Base-by-base conservation (phyloP, 1,140 invertebrate species). In the Berghia stephanieae region DNA sequence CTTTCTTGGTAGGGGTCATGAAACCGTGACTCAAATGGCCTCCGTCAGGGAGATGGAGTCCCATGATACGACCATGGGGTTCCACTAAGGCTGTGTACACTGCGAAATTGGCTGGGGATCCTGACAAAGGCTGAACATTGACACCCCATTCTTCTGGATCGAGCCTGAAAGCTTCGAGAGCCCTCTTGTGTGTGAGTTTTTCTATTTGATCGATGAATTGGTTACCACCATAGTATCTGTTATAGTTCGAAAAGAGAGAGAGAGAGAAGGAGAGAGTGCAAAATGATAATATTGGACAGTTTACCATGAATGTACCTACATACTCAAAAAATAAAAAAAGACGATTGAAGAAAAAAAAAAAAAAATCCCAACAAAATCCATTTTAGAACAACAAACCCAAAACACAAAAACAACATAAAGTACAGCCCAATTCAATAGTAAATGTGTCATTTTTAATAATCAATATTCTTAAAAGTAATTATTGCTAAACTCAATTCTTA, bases 21-120 rank as follows among this genome's bases (percentile, higher is more conserved):
- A 98, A 99, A 80, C 94, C 98, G 88, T 98, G 98, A 63, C 96
- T 97, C 6, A 92, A 82, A 87, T 99, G 98, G 1, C 98, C 98
- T 74, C 98, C 98, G 90, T 99, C 97, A 13, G 96, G 96, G 63
- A 99, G 90, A 91, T 99, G 95, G 63, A 99, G 89, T 2, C 93
- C 98, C 97, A 99, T 99, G 82, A 99, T 98, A 60, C 97, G 91
- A 96, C 96, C 97, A 91, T 99, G 96, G 2, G 97, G 96, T 81
- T 96, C 90, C 16, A 91, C 87, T 21, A 92, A 60, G 31, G 87
- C 91, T 36, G 93, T 93, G 84, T 93, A 94, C 16, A 93, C 92
- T n/a, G 97, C 97, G 91, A 99, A 95, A 90, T 99, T 99, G 3
- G 97, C 98, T 24, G 98, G 97, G 38, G 96, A 98, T 3, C 98